Percentiles rank a stretch among this genome's conserved stretches.
These are phyloP conservation scores for Myripristis murdjan DNA, from an alignment of 2,797 vertebrate species.

Conservation along the genomic window DNA sequence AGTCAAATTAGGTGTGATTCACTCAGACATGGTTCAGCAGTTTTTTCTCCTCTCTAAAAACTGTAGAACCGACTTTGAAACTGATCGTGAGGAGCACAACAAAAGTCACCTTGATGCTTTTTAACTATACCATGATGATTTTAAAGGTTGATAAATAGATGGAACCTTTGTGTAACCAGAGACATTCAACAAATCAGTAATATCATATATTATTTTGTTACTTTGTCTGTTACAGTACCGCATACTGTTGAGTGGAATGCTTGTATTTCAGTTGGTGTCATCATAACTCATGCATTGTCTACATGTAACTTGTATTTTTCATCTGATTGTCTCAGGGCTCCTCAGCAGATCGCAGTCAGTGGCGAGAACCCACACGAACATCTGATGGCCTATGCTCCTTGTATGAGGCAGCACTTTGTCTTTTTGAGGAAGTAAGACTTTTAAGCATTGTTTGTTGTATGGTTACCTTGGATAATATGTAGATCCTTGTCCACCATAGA, in stretches of 20 bases:
- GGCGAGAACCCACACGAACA: constrained; percentile 94
- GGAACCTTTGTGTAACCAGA: too few species aligned
- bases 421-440: constrained; percentile 93
- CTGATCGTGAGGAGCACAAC: too few species aligned
- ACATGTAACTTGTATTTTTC: background rate
- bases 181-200: too few species aligned
- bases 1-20: too few species aligned
- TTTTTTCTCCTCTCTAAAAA: too few species aligned
- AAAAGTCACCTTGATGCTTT: too few species aligned
- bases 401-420: constrained; percentile 95
- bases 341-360: constrained; percentile 95
- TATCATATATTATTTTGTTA: too few species aligned
- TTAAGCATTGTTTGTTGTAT: background rate
- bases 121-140: too few species aligned
- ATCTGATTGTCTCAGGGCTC: constrained; percentile 87
- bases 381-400: constrained; percentile 94
- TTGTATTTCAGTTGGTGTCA: background rate
- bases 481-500: background rate
- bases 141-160: too few species aligned
- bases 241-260: background rate
- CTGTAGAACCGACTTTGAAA: too few species aligned
- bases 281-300: background rate
- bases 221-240: too few species aligned
- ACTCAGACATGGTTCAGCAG: too few species aligned
- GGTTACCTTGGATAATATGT: background rate